These are phyloP conservation scores for Drosophila crucigera DNA, from an alignment of 2,888 invertebrate species.

Conservation along the genomic window DNA sequence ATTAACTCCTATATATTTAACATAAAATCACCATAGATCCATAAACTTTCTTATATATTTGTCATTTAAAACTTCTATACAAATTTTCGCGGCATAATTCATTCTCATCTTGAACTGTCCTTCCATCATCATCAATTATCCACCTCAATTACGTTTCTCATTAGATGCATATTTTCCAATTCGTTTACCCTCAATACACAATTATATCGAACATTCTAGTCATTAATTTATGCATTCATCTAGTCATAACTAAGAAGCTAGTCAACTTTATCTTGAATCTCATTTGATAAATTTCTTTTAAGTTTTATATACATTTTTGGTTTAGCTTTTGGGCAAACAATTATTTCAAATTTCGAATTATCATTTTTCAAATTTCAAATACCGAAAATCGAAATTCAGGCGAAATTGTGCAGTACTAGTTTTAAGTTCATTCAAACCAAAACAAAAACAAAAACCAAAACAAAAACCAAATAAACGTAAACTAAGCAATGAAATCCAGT, in stretches of 20 bases:
- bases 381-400: conserved; percentile 74
- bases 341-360: conserved; percentile 32
- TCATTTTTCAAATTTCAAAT: conserved; percentile 43
- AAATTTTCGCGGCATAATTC: conserved; percentile 1
- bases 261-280: conserved; percentile 25
- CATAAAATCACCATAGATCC: neutral
- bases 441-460: conserved; percentile 9
- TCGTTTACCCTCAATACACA: neutral
- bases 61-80: neutral
- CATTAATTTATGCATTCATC: conserved; percentile 49
- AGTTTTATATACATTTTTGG: conserved; percentile 56
- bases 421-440: conserved; percentile 54
- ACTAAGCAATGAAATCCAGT: conserved; percentile 57
- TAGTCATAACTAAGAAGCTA: conserved; percentile 42
- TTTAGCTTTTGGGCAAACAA: conserved; percentile 47
- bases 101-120: neutral
- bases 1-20: neutral
- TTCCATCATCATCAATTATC: neutral
- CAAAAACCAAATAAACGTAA: conserved; percentile 30
- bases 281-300: conserved; percentile 11
- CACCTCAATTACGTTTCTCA: neutral
- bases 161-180: neutral
- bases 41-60: neutral
- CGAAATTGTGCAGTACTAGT: conserved; percentile 84
- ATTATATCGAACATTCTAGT: conserved; percentile 48